Conservation (phyloP, 2,888 invertebrate species). For the Microctonus hyperodae region DNA sequence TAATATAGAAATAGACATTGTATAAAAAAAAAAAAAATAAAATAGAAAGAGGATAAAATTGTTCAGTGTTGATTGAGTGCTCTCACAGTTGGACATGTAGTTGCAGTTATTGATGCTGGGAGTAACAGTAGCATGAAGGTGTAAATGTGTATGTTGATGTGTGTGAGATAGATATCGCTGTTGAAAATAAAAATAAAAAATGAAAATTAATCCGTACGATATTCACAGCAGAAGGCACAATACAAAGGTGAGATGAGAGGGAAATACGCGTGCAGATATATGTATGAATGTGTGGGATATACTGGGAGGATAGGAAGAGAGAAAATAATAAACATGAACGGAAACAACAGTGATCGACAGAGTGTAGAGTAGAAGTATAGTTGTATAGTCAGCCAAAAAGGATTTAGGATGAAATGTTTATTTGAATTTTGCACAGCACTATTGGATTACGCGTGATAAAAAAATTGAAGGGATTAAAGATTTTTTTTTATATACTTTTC, state of each 20-base stretch:
- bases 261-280: background rate
- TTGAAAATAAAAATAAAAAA: background rate
- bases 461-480: slow-evolving; percentile 11
- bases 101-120: slow-evolving; percentile 8
- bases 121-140: background rate
- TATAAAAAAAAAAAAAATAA: too few relatives aligned
- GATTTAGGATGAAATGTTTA: slow-evolving; percentile 14
- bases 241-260: background rate
- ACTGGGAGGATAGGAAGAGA: background rate
- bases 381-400: background rate
- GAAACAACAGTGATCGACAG: background rate
- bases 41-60: slow-evolving; percentile 19
- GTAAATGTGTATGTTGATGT: background rate
- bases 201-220: background rate
- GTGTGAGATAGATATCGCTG: background rate
- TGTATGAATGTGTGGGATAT: background rate
- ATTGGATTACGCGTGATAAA: slow-evolving; percentile 6
- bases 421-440: background rate
- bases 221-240: background rate
- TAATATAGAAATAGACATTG: slow-evolving; percentile 21
- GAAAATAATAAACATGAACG: slow-evolving; percentile 12
- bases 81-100: slow-evolving; percentile 12
- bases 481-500: too few relatives aligned
- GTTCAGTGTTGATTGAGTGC: slow-evolving; percentile 21
- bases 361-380: background rate